Percentiles rank a stretch among this genome's conserved stretches.
Conservation (phyloP, 2,113 vertebrate genomes). For the Paradisaea rubra region DNA sequence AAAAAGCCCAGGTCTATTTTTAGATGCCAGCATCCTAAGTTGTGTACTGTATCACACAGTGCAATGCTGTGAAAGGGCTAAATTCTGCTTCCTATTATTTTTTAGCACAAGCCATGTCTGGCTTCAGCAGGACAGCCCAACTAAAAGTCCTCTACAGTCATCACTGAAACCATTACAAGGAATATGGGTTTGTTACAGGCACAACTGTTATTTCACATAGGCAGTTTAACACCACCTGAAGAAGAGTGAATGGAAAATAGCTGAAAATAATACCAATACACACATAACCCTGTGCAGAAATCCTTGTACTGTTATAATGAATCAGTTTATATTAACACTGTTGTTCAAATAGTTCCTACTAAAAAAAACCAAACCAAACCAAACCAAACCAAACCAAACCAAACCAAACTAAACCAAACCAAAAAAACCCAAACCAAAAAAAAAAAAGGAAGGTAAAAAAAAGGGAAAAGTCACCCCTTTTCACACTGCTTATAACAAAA, state of each 20-base stretch:
- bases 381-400: too few species aligned
- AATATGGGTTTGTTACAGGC: neutral
- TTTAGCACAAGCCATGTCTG: neutral
- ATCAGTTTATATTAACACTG: neutral
- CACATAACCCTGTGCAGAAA: neutral
- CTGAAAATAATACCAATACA: neutral
- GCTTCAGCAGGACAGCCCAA: neutral
- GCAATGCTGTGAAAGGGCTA: neutral
- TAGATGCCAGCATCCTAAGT: constrained; percentile 12
- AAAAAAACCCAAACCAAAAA: too few species aligned
- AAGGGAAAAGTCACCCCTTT: rapidly evolving
- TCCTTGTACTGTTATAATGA: neutral
- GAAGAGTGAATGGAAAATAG: neutral
- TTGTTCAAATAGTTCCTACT: neutral
- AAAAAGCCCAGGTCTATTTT: constrained; percentile 37
- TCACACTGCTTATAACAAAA: neutral
- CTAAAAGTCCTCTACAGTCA: neutral
- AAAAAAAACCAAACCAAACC: neutral
- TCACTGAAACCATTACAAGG: neutral
- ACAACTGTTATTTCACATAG: neutral
- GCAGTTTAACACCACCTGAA: neutral
- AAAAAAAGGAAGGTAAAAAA: neutral
- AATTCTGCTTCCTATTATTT: constrained; percentile 39
- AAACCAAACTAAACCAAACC: neutral
- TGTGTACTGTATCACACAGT: neutral